Conservation (phyloP, 2,113 vertebrate species). For the Xiphophorus hellerii region DNA sequence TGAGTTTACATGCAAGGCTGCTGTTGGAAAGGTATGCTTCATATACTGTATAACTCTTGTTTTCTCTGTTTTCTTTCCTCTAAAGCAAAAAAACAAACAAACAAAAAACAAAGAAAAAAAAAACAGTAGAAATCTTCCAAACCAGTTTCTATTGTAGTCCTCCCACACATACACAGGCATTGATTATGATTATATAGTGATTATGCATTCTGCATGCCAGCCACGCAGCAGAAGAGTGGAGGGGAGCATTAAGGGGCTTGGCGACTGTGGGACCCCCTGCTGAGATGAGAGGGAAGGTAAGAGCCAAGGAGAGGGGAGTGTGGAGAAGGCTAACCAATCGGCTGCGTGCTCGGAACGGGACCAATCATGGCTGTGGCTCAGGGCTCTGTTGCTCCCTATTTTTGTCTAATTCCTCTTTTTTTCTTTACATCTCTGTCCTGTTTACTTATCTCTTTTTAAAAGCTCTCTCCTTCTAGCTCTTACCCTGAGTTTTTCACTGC, state of each 20-base stretch:
- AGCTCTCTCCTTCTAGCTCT: conserved; percentile 74
- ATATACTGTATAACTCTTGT: conserved; percentile 11
- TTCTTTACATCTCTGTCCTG: conserved; percentile 78
- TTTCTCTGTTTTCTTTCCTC: neutral
- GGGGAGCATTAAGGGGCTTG: conserved; percentile 94
- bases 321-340: conserved; percentile 77
- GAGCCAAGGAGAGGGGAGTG: conserved; percentile 89
- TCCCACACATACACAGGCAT: conserved; percentile 50
- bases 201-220: conserved; percentile 72
- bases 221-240: conserved; percentile 83
- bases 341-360: conserved; percentile 55
- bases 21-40: conserved; percentile 31
- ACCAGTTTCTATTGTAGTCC: conserved; percentile 26
- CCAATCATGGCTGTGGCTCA: conserved; percentile 68
- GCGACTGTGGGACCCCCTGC: conserved; percentile 89
- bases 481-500: conserved; percentile 66
- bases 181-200: conserved; percentile 70
- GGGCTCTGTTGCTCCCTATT: conserved; percentile 64
- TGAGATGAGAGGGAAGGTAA: conserved; percentile 93
- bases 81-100: neutral
- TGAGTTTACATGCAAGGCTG: conserved; percentile 45
- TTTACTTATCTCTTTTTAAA: conserved; percentile 78
- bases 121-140: conserved; percentile 12
- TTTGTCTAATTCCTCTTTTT: conserved; percentile 77
- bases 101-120: neutral